Evolutionary conservation across 2,797 vertebrate genomes (phyloP).

Genomic region (Microchirus variegatus): DNA sequence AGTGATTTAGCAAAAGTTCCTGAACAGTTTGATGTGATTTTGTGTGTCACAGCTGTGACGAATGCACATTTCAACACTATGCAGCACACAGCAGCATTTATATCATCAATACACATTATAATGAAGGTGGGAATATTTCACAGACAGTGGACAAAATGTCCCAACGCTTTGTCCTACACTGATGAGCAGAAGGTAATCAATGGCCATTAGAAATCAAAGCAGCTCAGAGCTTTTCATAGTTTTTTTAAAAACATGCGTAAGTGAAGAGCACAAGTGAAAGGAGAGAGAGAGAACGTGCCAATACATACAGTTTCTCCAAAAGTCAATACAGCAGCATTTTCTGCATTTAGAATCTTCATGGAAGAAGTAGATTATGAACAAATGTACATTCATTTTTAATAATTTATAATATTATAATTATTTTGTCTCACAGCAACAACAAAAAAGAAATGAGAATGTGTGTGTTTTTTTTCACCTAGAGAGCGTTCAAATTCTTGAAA

Average conservation of each 20-base stretch:
- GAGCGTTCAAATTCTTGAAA: no score
- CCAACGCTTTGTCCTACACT: conserved; percentile 8
- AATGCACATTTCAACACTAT: conserved; percentile 9
- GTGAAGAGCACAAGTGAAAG: not conserved
- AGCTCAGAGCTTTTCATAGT: conserved; percentile 33
- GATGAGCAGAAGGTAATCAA: conserved; percentile 18
- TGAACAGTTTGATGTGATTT: not conserved
- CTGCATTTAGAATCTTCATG: no score
- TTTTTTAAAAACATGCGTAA: conserved; percentile 5
- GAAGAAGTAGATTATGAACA: no score
- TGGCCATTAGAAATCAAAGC: conserved; percentile 16
- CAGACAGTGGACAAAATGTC: not conserved
- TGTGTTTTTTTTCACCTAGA: no score
- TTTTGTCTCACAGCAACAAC: no score
- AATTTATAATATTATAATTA: no score
- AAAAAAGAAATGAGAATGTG: no score
- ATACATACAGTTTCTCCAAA: not conserved
- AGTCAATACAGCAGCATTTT: not conserved
- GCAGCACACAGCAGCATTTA: not conserved
- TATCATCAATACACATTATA: conserved; percentile 26
- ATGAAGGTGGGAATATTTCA: not conserved
- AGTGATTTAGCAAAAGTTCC: not conserved
- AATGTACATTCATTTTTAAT: no score
- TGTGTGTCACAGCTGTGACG: conserved; percentile 2
- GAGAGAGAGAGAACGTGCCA: not conserved